Evolutionary conservation across 2,888 invertebrate genomes (phyloP).

Genomic region (Pseudoips prasinana): DNA sequence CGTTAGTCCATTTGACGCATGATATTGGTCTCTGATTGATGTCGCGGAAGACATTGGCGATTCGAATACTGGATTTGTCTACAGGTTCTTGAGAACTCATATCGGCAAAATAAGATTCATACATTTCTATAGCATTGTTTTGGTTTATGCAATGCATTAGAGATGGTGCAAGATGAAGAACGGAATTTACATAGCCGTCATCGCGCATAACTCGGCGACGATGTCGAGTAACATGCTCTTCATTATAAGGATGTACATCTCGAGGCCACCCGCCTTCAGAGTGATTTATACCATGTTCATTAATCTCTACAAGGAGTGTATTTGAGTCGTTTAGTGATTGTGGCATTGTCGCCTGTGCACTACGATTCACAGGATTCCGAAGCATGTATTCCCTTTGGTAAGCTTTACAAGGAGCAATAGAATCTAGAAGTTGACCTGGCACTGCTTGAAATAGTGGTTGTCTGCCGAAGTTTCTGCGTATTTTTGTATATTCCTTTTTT

Average conservation of each 20-base stretch:
- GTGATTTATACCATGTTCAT: constrained; percentile 86
- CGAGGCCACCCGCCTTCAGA: constrained; percentile 93
- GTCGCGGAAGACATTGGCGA: constrained; percentile 87
- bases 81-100: constrained; percentile 73
- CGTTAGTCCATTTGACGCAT: constrained; percentile 87
- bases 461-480: constrained; percentile 73
- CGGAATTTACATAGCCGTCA: constrained; percentile 86
- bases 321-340: constrained; percentile 81
- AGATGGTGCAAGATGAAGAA: constrained; percentile 78
- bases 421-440: constrained; percentile 64
- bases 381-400: constrained; percentile 69
- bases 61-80: constrained; percentile 81
- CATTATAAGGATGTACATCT: constrained; percentile 84
- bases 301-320: constrained; percentile 82
- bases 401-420: constrained; percentile 58
- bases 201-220: constrained; percentile 91
- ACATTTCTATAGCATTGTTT: constrained; percentile 91
- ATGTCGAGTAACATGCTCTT: constrained; percentile 87
- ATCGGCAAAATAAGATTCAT: constrained; percentile 87
- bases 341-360: constrained; percentile 68
- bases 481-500: constrained; percentile 71
- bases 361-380: constrained; percentile 75
- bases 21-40: constrained; percentile 72
- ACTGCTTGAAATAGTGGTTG: constrained; percentile 70
- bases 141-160: constrained; percentile 87